Base-by-base conservation (phyloP, 2,888 invertebrate species). In the Mythimna vitellina region DNA sequence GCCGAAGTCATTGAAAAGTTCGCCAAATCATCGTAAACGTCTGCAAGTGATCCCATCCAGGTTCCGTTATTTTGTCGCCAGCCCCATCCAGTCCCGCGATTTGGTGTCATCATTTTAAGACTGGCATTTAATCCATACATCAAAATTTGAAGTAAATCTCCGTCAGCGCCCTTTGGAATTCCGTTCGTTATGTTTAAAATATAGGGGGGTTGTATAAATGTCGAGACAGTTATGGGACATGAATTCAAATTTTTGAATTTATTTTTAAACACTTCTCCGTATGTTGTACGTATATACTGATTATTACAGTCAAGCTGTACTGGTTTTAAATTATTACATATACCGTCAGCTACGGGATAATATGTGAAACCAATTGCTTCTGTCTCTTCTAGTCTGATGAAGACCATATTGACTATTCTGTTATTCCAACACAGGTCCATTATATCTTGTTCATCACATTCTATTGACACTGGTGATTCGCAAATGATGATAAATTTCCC, bases 1-100 rank as follows among this genome's bases (percentile, higher is more conserved):
- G 89, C 91, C 7, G 94, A 95, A 3, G 95, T 94, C 87, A 95
- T 94, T 0, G 95, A 95, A 35, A 95, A 90, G 79, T 95, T 93
- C 0, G 95, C 95, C 20, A 88, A 73, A n/a, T 91, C 90, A 49
- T 93, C 84, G 57, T 91, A 88, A 20, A 95, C 67, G 72, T 95
- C 95, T 25, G 89, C 91, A 0, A 95, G 89, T 3, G 94, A 95
- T 3, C 95, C 95, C 6, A 91, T 83, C 95, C 95, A 95, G 0
- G 89, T 88, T 3, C 92, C 93, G 53, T 94, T 86, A 0, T 81
- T 73, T 17, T 92, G 87, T 0, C 90, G 81, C 62, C 83, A 88
- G 7, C 95, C 95, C 95, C 95, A 95, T 4, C 94, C 94, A 10
- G 70, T 61, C 2, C 94, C 94, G 12, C 85, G 77, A 7, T 65